Evolutionary conservation across 1,140 invertebrate species (phyloP), one percentile per base, ranked within the genome.

Genomic region (Trichomalopsis sarcophagae): DNA sequence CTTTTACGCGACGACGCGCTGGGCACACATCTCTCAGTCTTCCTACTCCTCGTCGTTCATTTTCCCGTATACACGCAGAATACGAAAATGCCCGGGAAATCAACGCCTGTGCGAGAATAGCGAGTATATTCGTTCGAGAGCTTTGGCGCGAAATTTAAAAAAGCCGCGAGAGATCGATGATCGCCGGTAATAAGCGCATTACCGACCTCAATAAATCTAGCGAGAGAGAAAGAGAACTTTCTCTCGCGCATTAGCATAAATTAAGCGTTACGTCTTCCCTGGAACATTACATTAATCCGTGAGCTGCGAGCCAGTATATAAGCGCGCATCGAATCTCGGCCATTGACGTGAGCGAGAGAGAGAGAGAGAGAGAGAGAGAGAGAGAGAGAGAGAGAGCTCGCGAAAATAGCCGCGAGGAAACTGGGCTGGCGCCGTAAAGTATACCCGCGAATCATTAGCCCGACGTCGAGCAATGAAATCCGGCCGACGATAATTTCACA

Each of bases 391-490:
- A 6, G 33, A 36, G 33, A 36, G 33, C 33, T 3, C 87, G 86
- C 88, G 84, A 89, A 91, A 89, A 90, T 90, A 90, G 88, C 87
- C 82, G 85, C 30, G 27, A 81, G 82, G 85, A 82, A 88, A 90
- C 86, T 88, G 87, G 84, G 86, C 88, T 90, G 88, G 87, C 87
- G 89, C 87, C 88, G 81, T 89, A 88, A 88, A 90, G 87, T 88
- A 89, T 88, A 89, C 88, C 89, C 88, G 86, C 88, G 86, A 90
- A 89, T 89, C 87, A 89, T 89, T 89, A 91, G 86, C 86, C 88
- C 78, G 55, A 62, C 55, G 88, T 84, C 88, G 87, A 86, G 88
- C 87, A 87, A 89, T 87, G 83, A 87, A 86, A 84, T 84, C 73
- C 76, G 81, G 87, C 80, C 80, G 36, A 69, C 83, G 75, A 87